phyloP scores from a whole-genome alignment of 2,888 invertebrate genomes.

The Prosapia bicincta region DNA sequence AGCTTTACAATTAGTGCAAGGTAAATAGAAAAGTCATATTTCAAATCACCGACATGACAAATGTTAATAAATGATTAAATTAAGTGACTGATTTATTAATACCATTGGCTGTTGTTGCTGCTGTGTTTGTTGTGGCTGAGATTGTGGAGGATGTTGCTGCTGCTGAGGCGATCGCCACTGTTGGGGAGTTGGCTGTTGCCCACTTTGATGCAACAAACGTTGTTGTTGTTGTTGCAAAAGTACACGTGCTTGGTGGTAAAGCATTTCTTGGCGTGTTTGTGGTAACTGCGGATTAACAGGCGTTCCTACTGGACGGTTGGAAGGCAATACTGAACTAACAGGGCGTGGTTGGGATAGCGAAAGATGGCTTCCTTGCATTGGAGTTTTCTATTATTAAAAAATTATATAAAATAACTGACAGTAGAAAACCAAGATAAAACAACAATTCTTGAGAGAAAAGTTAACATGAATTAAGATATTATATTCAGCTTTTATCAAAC shows the following conservation, averaged over 20 bases:
- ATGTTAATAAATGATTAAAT: too few species aligned
- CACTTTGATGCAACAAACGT: slow-evolving; percentile 43
- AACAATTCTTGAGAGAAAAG: neutral
- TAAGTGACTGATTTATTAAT: too few species aligned
- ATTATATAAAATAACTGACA: neutral
- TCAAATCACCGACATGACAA: too few species aligned
- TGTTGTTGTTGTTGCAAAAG: slow-evolving; percentile 44
- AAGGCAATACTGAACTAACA: neutral
- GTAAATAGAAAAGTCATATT: too few species aligned
- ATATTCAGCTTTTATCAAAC: too few species aligned
- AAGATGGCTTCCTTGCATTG: neutral
- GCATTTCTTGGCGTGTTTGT: slow-evolving; percentile 11
- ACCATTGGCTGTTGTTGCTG: slow-evolving; percentile 37
- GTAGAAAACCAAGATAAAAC: neutral
- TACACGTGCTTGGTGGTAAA: slow-evolving; percentile 44
- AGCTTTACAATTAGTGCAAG: too few species aligned
- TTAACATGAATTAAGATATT: neutral
- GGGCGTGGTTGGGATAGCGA: neutral
- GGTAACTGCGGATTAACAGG: neutral
- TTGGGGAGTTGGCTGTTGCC: slow-evolving; percentile 42
- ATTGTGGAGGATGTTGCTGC: slow-evolving; percentile 53
- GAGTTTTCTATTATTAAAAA: neutral
- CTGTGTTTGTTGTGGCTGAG: slow-evolving; percentile 38
- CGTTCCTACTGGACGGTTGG: neutral
- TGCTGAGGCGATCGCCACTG: slow-evolving; percentile 44